Percentiles rank a stretch among this genome's conserved stretches.
phyloP scores from a whole-genome alignment of 2,888 invertebrate species.

The Oscheius sp. region DNA sequence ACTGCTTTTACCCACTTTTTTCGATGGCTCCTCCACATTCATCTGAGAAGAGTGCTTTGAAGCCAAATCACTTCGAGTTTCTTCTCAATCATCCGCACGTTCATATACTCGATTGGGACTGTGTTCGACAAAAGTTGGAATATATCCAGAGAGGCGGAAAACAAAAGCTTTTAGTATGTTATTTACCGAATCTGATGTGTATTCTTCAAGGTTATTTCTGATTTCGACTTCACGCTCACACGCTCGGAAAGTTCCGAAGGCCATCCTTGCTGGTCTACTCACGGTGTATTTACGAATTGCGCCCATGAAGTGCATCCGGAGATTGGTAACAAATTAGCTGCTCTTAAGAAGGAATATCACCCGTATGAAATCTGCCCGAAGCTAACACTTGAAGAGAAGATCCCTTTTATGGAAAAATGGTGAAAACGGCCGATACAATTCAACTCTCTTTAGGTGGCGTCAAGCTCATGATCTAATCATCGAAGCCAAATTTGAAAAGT shows the following conservation, averaged over 20 bases:
- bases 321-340: slow-evolving; percentile 54
- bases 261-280: slow-evolving; percentile 62
- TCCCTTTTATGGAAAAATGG: slow-evolving; percentile 74
- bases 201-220: slow-evolving; percentile 59
- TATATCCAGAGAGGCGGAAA: slow-evolving; percentile 38
- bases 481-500: slow-evolving; percentile 67
- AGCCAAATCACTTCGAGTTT: background rate
- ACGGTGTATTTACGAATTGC: slow-evolving; percentile 65
- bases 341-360: slow-evolving; percentile 57
- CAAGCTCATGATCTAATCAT: slow-evolving; percentile 71
- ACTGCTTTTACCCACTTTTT: background rate
- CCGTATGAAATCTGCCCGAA: slow-evolving; percentile 71
- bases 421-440: slow-evolving; percentile 52
- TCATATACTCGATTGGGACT: slow-evolving; percentile 40
- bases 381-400: slow-evolving; percentile 72
- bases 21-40: background rate
- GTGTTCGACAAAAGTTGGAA: slow-evolving; percentile 33
- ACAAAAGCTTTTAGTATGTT: slow-evolving; percentile 36
- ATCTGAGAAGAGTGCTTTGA: background rate
- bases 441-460: slow-evolving; percentile 65
- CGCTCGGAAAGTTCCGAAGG: slow-evolving; percentile 60
- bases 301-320: slow-evolving; percentile 49
- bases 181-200: background rate
- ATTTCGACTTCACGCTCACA: slow-evolving; percentile 68
- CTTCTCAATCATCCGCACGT: slow-evolving; percentile 33